Conservation (phyloP, 2,888 invertebrate species). For the Mythimna impura region DNA sequence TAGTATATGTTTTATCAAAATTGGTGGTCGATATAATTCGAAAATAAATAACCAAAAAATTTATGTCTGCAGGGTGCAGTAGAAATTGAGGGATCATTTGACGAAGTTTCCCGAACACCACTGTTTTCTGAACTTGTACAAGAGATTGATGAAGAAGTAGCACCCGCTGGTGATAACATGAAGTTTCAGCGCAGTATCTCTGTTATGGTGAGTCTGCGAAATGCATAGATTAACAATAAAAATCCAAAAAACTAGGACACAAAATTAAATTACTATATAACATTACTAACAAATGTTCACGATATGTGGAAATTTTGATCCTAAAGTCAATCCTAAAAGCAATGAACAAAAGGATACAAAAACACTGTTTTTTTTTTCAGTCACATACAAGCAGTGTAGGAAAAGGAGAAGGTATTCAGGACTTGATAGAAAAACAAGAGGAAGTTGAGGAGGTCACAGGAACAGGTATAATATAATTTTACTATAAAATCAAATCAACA, state of each 20-base stretch:
- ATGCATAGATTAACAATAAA: no score
- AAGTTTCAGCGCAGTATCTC: slow-evolving; percentile 77
- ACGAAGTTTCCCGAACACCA: slow-evolving; percentile 88
- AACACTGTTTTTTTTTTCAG: slow-evolving; percentile 67
- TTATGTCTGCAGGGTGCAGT: slow-evolving; percentile 90
- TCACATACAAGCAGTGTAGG: slow-evolving; percentile 74
- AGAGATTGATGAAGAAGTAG: slow-evolving; percentile 76
- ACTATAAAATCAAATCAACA: background rate
- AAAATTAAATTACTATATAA: background rate
- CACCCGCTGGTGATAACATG: slow-evolving; percentile 39
- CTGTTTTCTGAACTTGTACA: slow-evolving; percentile 86
- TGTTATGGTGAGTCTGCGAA: slow-evolving; percentile 27
- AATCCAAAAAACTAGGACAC: no score
- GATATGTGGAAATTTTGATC: background rate
- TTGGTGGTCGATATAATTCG: no score
- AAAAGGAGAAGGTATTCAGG: slow-evolving; percentile 58
- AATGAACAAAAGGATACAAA: background rate
- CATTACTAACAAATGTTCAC: background rate
- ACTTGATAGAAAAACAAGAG: slow-evolving; percentile 76
- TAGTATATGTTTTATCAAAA: no score
- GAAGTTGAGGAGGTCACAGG: slow-evolving; percentile 92
- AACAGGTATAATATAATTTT: slow-evolving; percentile 84
- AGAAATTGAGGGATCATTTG: slow-evolving; percentile 90
- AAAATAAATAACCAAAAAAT: background rate
- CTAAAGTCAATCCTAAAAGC: background rate